phyloP scores from a whole-genome alignment of 2,797 vertebrate species.

The Sebastes iracundus region DNA sequence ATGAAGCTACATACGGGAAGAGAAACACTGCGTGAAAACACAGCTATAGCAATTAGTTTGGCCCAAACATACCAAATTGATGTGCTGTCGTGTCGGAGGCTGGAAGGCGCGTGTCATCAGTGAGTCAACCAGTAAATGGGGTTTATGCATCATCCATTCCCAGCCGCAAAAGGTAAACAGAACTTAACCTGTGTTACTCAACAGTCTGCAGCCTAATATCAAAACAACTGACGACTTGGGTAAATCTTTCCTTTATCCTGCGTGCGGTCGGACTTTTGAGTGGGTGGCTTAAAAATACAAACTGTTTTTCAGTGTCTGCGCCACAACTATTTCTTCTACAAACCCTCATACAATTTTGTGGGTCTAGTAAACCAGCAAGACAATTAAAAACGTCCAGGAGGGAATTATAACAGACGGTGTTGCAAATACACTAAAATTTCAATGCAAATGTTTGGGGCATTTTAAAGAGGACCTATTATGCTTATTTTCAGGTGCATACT shows the following conservation, averaged over 20 bases:
- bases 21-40: conserved; percentile 40
- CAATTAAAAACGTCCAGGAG: not conserved
- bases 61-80: conserved; percentile 42
- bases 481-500: no score
- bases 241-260: conserved; percentile 25
- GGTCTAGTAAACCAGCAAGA: conserved; percentile 13
- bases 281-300: not conserved
- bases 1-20: conserved; percentile 33
- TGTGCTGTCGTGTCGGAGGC: conserved; percentile 43
- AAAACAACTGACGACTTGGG: conserved; percentile 59
- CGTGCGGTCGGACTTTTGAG: conserved; percentile 27
- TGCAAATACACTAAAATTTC: conserved; percentile 2
- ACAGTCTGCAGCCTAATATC: conserved; percentile 43
- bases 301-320: conserved; percentile 14
- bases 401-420: conserved; percentile 22
- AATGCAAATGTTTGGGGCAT: conserved; percentile 13
- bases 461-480: not conserved
- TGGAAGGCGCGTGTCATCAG: conserved; percentile 68
- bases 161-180: conserved; percentile 73
- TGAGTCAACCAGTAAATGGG: conserved; percentile 66
- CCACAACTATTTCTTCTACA: conserved; percentile 29
- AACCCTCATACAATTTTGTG: conserved; percentile 20
- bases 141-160: conserved; percentile 71
- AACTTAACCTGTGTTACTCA: conserved; percentile 67
- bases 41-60: conserved; percentile 40